Evolutionary conservation across 2,797 vertebrate species (phyloP).

Genomic region (Siniperca undulata): DNA sequence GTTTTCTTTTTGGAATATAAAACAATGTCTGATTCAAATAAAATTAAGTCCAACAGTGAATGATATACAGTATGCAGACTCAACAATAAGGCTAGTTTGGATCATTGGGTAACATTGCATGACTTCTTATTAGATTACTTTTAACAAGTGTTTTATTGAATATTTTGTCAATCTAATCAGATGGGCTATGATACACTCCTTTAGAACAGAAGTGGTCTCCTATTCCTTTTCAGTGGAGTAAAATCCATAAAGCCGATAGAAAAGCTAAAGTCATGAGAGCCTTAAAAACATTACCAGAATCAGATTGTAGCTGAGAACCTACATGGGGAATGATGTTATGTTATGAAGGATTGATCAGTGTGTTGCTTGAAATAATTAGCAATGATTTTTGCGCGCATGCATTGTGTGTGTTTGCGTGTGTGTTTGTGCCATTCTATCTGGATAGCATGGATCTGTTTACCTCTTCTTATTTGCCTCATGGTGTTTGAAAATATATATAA

Average conservation of each 20-base stretch:
- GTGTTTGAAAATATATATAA: conserved; percentile 33
- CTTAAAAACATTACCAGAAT: conserved; percentile 93
- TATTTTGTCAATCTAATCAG: conserved; percentile 82
- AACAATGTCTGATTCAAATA: conserved; percentile 59
- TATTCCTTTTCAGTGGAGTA: conserved; percentile 85
- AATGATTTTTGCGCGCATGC: conserved; percentile 87
- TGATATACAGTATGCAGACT: conserved; percentile 53
- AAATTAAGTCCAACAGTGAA: conserved; percentile 43
- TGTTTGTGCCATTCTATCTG: conserved; percentile 51
- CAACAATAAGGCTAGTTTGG: conserved; percentile 60
- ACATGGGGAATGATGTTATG: conserved; percentile 91
- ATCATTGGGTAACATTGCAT: conserved; percentile 60
- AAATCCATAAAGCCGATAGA: conserved; percentile 91
- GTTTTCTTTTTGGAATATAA: conserved; percentile 62
- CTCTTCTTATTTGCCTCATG: conserved; percentile 50
- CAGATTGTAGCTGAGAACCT: conserved; percentile 88
- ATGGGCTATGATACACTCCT: conserved; percentile 81
- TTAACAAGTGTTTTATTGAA: conserved; percentile 81
- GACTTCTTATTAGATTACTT: conserved; percentile 79
- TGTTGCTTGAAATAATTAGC: conserved; percentile 96
- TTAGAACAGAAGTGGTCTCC: conserved; percentile 62
- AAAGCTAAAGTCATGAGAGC: conserved; percentile 87
- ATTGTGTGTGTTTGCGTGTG: conserved; percentile 49
- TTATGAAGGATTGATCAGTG: conserved; percentile 96
- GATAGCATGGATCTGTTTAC: conserved; percentile 61